A percentile compares a stretch with the other conserved stretches of the same genome.
These are phyloP conservation scores for Triplophysa bombifrons DNA, from an alignment of 2,797 vertebrate species.

Conservation along the genomic window DNA sequence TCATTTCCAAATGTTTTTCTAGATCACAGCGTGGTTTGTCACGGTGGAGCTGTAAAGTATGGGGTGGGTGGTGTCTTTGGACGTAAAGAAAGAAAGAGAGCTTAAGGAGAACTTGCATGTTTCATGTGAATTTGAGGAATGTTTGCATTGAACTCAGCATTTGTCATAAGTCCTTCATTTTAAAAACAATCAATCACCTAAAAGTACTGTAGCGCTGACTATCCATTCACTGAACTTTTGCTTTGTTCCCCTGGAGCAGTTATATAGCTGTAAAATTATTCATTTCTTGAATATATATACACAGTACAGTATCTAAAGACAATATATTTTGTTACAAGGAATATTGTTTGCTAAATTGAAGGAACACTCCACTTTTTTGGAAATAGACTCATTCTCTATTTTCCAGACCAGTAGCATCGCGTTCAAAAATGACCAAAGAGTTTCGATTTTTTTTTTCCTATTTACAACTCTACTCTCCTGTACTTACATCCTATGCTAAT, in stretches of 20 bases:
- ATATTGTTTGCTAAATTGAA: too few relatives aligned
- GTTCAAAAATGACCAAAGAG: too few relatives aligned
- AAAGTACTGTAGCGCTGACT: not conserved
- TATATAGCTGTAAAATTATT: not conserved
- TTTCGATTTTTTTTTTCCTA: too few relatives aligned
- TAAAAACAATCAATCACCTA: not conserved
- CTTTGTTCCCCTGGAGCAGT: not conserved
- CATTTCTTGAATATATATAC: not conserved
- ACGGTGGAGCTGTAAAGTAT: conserved; percentile 26
- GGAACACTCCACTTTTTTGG: too few relatives aligned
- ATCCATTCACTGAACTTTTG: not conserved
- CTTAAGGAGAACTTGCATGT: conserved; percentile 28
- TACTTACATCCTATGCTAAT: too few relatives aligned
- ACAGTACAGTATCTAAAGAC: too few relatives aligned
- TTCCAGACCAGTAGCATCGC: too few relatives aligned
- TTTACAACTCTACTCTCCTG: too few relatives aligned
- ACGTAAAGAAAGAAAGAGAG: conserved; percentile 35
- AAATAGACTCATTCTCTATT: too few relatives aligned
- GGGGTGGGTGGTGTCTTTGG: conserved; percentile 11
- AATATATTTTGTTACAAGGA: too few relatives aligned
- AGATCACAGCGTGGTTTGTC: conserved; percentile 58
- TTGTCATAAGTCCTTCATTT: conserved; percentile 19
- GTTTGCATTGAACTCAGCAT: conserved; percentile 14
- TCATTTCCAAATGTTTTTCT: conserved; percentile 75
- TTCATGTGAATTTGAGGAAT: conserved; percentile 22